phyloP scores from a whole-genome alignment of 1,140 invertebrate species.

The Tachypleus tridentatus region DNA sequence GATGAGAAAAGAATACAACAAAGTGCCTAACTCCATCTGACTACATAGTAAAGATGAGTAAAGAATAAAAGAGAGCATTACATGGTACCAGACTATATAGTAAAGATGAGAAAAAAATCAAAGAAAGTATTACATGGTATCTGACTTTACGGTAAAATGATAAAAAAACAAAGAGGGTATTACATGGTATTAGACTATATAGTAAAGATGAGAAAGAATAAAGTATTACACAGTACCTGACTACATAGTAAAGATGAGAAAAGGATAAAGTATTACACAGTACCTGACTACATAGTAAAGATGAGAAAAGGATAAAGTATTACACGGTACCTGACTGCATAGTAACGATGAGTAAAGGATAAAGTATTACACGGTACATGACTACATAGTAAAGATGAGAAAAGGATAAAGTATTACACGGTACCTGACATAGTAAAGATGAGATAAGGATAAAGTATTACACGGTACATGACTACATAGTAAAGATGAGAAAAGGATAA shows the following conservation, averaged over 20 bases:
- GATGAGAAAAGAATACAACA: too few relatives aligned
- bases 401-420: conserved; percentile 8
- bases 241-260: conserved; percentile 27
- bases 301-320: neutral
- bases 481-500: conserved; percentile 24
- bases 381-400: conserved; percentile 27
- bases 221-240: conserved; percentile 16
- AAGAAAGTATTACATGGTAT: too few relatives aligned
- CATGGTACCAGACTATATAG: too few relatives aligned
- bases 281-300: neutral
- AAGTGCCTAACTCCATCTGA: conserved; percentile 11
- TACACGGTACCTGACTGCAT: too few relatives aligned
- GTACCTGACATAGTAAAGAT: neutral
- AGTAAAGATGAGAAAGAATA: conserved; percentile 25
- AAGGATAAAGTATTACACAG: neutral
- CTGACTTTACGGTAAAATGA: neutral
- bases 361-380: conserved; percentile 7
- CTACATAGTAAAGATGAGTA: conserved; percentile 27
- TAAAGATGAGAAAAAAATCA: too few relatives aligned
- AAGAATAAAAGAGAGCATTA: conserved; percentile 21
- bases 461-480: conserved; percentile 24
- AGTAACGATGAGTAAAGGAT: too few relatives aligned
- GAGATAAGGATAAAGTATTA: neutral
- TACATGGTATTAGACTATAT: conserved; percentile 23
- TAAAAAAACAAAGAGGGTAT: neutral